Conservation (phyloP, 2,888 invertebrate genomes). For the Leucoptera coffeella region DNA sequence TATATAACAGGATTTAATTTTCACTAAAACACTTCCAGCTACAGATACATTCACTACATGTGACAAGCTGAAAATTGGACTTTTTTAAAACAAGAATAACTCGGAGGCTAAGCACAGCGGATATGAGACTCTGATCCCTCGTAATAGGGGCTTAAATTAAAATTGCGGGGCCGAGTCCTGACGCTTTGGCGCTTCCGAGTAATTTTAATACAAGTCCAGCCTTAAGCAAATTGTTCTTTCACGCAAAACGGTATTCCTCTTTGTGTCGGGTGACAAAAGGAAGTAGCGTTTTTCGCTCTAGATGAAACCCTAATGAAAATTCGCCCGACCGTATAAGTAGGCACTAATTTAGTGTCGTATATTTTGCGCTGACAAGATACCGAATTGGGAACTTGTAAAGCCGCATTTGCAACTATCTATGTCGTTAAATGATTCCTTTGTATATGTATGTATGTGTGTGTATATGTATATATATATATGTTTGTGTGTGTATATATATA, state of each 20-base stretch:
- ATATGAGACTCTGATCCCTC: background rate
- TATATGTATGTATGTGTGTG: too few relatives aligned
- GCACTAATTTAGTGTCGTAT: conserved; percentile 42
- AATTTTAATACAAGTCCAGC: conserved; percentile 25
- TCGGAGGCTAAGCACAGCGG: background rate
- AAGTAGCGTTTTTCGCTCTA: conserved; percentile 15
- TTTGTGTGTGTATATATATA: too few relatives aligned
- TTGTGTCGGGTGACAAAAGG: conserved; percentile 6
- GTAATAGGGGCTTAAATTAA: background rate
- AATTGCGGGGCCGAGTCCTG: conserved; percentile 13
- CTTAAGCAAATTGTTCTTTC: conserved; percentile 24
- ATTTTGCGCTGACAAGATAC: too few relatives aligned
- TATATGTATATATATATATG: too few relatives aligned
- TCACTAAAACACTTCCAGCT: too few relatives aligned
- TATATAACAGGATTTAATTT: too few relatives aligned
- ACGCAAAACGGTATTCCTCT: conserved; percentile 22
- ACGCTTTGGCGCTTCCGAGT: conserved; percentile 16
- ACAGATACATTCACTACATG: too few relatives aligned
- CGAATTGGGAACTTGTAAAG: too few relatives aligned
- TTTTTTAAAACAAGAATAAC: background rate
- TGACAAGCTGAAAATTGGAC: too few relatives aligned
- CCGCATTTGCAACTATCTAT: too few relatives aligned
- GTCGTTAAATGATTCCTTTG: too few relatives aligned
- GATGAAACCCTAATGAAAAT: conserved; percentile 19
- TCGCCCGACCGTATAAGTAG: conserved; percentile 28